Conservation (phyloP, 1,140 invertebrate genomes). For the Fopius arisanus region DNA sequence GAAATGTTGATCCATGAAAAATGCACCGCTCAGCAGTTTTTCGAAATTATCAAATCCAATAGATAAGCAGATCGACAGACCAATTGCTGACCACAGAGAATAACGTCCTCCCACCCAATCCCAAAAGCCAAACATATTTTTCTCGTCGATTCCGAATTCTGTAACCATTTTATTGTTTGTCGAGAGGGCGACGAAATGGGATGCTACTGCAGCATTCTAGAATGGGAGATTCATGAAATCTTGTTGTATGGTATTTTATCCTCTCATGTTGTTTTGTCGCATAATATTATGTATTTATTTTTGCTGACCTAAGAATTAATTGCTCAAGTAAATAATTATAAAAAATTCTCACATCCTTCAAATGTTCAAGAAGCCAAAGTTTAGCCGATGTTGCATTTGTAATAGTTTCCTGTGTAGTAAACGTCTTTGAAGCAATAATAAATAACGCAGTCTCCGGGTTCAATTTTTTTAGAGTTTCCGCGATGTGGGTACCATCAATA, state of each 20-base stretch:
- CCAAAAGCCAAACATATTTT: slow-evolving; percentile 99
- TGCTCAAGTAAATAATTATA: neutral
- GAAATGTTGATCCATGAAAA: slow-evolving; percentile 97
- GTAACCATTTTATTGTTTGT: slow-evolving; percentile 93
- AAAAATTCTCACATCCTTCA: slow-evolving; percentile 81
- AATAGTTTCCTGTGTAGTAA: slow-evolving; percentile 99
- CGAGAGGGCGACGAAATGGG: slow-evolving; percentile 98
- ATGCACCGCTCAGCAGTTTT: slow-evolving; percentile 88
- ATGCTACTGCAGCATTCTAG: slow-evolving; percentile 85
- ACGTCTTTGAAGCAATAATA: slow-evolving; percentile 99
- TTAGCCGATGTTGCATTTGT: slow-evolving; percentile 98
- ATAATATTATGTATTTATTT: too few relatives aligned
- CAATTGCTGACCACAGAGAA: slow-evolving; percentile 98
- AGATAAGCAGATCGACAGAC: slow-evolving; percentile 92
- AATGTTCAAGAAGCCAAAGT: slow-evolving; percentile 87
- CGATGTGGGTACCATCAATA: slow-evolving; percentile 98
- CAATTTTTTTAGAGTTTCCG: slow-evolving; percentile 90
- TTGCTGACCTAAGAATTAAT: too few relatives aligned
- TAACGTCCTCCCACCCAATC: slow-evolving; percentile 99
- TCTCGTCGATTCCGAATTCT: slow-evolving; percentile 95
- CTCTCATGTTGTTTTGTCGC: too few relatives aligned
- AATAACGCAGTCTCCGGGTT: slow-evolving; percentile 95
- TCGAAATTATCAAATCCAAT: slow-evolving; percentile 98
- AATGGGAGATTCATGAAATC: slow-evolving; percentile 36
- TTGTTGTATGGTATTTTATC: too few relatives aligned